Percentiles rank a stretch among this genome's conserved stretches.
Conservation (phyloP, 2,888 invertebrate genomes). For the Theretra japonica region DNA sequence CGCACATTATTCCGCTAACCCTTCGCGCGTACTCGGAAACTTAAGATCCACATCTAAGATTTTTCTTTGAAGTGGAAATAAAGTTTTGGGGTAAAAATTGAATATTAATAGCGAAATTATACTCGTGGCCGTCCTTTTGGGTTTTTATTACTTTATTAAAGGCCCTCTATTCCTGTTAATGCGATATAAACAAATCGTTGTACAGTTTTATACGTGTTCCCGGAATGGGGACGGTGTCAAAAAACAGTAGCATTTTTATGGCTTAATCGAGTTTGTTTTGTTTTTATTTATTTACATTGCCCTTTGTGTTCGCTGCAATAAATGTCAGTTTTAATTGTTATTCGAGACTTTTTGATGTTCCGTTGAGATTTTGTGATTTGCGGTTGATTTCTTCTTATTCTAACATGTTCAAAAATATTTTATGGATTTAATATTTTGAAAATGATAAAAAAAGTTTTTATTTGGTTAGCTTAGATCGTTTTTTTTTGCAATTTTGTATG, state of each 20-base stretch:
- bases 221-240: slow-evolving; percentile 76
- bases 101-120: slow-evolving; percentile 85
- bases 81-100: slow-evolving; percentile 80
- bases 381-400: slow-evolving; percentile 21
- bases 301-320: slow-evolving; percentile 52
- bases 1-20: slow-evolving; percentile 53
- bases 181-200: slow-evolving; percentile 80
- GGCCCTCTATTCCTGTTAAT: slow-evolving; percentile 71
- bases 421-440: background rate
- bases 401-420: background rate
- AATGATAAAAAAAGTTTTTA: too few species aligned
- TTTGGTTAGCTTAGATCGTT: too few species aligned
- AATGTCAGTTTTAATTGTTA: slow-evolving; percentile 43
- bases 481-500: too few species aligned
- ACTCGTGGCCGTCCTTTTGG: slow-evolving; percentile 62
- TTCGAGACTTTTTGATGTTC: slow-evolving; percentile 35
- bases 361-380: slow-evolving; percentile 44
- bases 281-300: slow-evolving; percentile 64
- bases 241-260: slow-evolving; percentile 83
- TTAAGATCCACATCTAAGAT: slow-evolving; percentile 77
- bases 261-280: slow-evolving; percentile 74
- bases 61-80: slow-evolving; percentile 79
- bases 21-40: slow-evolving; percentile 71
- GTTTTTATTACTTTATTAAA: slow-evolving; percentile 83
- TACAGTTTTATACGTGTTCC: slow-evolving; percentile 69